phyloP scores from a whole-genome alignment of 2,113 vertebrate species.

The Machaerirhynchus nigripectus region DNA sequence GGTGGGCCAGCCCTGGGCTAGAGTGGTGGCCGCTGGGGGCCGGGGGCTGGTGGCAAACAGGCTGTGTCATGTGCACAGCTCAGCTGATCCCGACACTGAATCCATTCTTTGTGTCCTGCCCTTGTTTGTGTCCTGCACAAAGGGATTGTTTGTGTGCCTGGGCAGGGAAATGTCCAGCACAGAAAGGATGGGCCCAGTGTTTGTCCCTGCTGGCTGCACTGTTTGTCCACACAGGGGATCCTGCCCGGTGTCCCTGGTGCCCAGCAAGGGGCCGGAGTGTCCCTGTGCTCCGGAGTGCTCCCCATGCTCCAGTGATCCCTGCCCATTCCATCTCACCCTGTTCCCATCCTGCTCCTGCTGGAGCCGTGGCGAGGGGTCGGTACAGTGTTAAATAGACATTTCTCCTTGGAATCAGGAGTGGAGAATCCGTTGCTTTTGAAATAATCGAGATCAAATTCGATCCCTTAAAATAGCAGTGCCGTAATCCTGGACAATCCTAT shows the following conservation, averaged over 20 bases:
- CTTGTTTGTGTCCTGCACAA: slow-evolving; percentile 52
- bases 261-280: neutral
- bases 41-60: neutral
- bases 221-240: neutral
- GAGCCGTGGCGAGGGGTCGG: rapidly evolving
- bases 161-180: neutral
- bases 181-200: neutral
- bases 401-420: neutral
- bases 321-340: neutral
- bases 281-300: neutral
- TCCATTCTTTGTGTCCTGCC: slow-evolving; percentile 29
- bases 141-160: slow-evolving; percentile 15
- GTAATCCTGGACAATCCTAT: neutral
- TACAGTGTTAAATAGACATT: rapidly evolving
- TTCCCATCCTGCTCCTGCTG: neutral
- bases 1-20: neutral
- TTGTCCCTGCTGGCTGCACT: neutral
- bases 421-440: neutral
- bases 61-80: neutral
- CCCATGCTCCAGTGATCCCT: neutral
- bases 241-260: neutral
- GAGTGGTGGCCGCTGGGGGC: neutral
- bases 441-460: neutral
- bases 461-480: neutral
- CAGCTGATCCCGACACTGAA: slow-evolving; percentile 19